Percentiles rank a stretch among this genome's conserved stretches.
phyloP scores from a whole-genome alignment of 2,888 invertebrate genomes.

The Cosmia pyralina region DNA sequence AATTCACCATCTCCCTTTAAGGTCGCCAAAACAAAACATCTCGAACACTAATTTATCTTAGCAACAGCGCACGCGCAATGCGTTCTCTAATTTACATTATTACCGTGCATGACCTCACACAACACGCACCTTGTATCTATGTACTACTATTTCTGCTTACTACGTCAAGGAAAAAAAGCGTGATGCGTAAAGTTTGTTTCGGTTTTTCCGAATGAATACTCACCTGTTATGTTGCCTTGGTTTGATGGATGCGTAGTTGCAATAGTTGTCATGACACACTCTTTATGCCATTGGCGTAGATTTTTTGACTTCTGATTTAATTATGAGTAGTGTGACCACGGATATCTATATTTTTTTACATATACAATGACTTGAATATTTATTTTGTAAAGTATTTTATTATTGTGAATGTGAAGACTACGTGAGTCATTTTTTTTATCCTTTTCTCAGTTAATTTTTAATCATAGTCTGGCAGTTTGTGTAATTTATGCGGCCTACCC shows the following conservation, averaged over 20 bases:
- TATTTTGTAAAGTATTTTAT: too few relatives aligned
- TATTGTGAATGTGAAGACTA: too few relatives aligned
- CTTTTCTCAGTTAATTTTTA: too few relatives aligned
- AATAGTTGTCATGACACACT: too few relatives aligned
- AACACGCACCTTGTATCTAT: slow-evolving; percentile 26
- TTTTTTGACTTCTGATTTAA: too few relatives aligned
- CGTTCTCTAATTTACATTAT: slow-evolving; percentile 54
- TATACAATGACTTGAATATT: too few relatives aligned
- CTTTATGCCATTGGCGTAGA: too few relatives aligned
- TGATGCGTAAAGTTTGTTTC: slow-evolving; percentile 31
- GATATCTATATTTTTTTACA: too few relatives aligned
- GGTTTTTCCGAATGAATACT: slow-evolving; percentile 45
- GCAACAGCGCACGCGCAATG: slow-evolving; percentile 16
- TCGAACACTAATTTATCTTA: slow-evolving; percentile 8
- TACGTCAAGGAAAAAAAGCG: slow-evolving; percentile 56
- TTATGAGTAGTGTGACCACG: too few relatives aligned
- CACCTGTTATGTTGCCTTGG: slow-evolving; percentile 26
- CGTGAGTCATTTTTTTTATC: too few relatives aligned
- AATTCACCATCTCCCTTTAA: not conserved
- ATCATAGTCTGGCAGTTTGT: too few relatives aligned
- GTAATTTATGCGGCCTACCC: too few relatives aligned
- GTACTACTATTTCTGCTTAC: slow-evolving; percentile 42
- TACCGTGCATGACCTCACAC: slow-evolving; percentile 52
- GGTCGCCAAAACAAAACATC: slow-evolving; percentile 7
- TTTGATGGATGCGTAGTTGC: slow-evolving; percentile 5